Evolutionary conservation across 1,140 invertebrate genomes (phyloP).

Genomic region (Theocolax elegans): DNA sequence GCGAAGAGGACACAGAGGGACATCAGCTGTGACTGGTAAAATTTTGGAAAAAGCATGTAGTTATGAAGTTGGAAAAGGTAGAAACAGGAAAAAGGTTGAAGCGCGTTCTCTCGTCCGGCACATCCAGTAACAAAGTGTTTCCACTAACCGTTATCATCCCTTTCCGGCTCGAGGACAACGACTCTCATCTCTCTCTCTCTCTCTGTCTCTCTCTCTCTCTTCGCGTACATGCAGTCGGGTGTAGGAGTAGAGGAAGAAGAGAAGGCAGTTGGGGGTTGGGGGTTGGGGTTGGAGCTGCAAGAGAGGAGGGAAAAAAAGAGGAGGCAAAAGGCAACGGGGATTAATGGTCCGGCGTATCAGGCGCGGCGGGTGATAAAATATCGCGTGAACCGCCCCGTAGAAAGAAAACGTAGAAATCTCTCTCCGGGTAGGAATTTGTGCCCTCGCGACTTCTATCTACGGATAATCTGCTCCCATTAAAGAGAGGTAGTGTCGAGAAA

Average conservation of each 20-base stretch:
- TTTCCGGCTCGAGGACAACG: constrained; percentile 53
- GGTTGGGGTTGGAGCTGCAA: too few species aligned
- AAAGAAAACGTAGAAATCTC: constrained; percentile 28
- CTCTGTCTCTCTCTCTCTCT: background rate
- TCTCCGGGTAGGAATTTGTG: constrained; percentile 46
- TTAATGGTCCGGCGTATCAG: constrained; percentile 58
- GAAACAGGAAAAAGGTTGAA: too few species aligned
- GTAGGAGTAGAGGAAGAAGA: too few species aligned
- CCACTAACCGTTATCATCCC: constrained; percentile 50
- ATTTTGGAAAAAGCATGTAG: too few species aligned
- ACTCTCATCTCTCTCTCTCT: constrained; percentile 8
- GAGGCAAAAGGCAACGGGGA: constrained; percentile 39
- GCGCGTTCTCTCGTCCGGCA: constrained; percentile 3
- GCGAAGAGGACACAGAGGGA: too few species aligned
- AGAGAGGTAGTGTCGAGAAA: too few species aligned
- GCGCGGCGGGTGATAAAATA: constrained; percentile 55
- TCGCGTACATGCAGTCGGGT: too few species aligned
- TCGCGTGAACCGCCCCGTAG: constrained; percentile 45
- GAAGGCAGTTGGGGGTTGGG: too few species aligned
- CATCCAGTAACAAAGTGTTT: constrained; percentile 52
- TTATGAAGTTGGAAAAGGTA: constrained; percentile 8
- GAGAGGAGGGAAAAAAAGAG: constrained; percentile 32
- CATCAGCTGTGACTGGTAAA: too few species aligned
- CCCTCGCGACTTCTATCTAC: constrained; percentile 37
- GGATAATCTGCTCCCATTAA: constrained; percentile 53